Evolutionary conservation across 2,888 invertebrate genomes (phyloP), one percentile per base, ranked within the genome.

Genomic region (Tolmerus cingulatus): DNA sequence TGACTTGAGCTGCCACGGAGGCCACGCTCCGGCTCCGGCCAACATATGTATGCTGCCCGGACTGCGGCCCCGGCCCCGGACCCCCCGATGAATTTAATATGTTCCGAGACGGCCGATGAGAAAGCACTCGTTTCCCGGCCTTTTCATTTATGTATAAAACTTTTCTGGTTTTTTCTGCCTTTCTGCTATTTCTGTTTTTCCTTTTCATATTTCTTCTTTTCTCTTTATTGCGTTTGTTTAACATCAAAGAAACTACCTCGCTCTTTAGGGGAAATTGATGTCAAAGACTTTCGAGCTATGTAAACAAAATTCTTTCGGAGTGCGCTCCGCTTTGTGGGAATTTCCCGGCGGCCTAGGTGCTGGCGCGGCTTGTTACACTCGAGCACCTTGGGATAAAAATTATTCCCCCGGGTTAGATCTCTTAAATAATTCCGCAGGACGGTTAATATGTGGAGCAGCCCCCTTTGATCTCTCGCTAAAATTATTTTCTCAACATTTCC

Each of bases 221-320:
- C 79, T 82, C 57, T 57, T 82, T 82, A 82, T 82, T 82, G 82
- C 82, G 82, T 82, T 82, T 82, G 66, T 82, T 82, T 82, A 82
- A 82, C 82, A 82, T 82, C 82, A 82, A 82, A 82, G 82, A 82
- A 82, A 82, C 82, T 82, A 82, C 82, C 82, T 82, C 82, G 37
- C 57, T 57, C 82, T 82, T 82, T 82, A 82, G 57, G 82, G 82
- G 82, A 82, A 82, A 82, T 82, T 82, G 82, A 82, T 82, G 82
- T 82, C 82, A 82, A 82, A 82, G 82, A 82, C 82, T 82, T 82
- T 82, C 82, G 57, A 82, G 82, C 82, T 82, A 82, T 82, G 82
- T 82, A 82, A 82, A 82, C 82, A 82, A 82, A 82, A 82, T 82
- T 82, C 82, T 82, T 82, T 82, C 57, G 82, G 37, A 82, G 51